Percentiles rank a stretch among this genome's conserved stretches.
Evolutionary conservation across 2,797 vertebrate species (phyloP).

Genomic region (Oreochromis mossambicus): DNA sequence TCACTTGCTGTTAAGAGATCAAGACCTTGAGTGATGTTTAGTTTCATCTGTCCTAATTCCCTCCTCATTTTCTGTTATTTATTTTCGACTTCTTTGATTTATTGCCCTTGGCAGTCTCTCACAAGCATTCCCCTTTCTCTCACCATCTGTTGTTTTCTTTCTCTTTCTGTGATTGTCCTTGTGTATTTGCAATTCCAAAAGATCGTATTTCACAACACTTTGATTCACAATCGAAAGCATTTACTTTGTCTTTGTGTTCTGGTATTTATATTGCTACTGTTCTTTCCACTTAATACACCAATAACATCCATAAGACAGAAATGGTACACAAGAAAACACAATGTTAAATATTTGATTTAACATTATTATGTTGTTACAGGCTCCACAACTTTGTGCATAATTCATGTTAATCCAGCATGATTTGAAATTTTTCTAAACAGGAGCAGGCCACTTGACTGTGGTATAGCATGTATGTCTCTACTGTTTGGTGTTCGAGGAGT

Average conservation of each 20-base stretch:
- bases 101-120: neutral
- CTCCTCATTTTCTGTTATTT: neutral
- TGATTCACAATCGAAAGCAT: neutral
- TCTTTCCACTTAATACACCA: neutral
- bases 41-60: conserved; percentile 3
- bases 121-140: neutral
- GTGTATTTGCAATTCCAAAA: neutral
- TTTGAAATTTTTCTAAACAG: neutral
- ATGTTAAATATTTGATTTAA: neutral
- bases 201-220: neutral
- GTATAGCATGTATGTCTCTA: neutral
- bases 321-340: neutral
- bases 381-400: neutral
- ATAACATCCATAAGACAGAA: neutral
- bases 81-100: conserved; percentile 14
- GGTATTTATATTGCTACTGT: neutral
- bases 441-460: neutral
- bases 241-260: neutral
- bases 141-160: conserved; percentile 23
- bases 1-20: neutral
- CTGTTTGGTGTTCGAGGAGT: neutral
- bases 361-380: too few species aligned
- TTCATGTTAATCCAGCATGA: neutral
- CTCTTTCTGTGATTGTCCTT: neutral
- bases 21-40: conserved; percentile 22